These are phyloP conservation scores for Mionectes macconnelli DNA, from an alignment of 2,113 vertebrate species.

Conservation along the genomic window DNA sequence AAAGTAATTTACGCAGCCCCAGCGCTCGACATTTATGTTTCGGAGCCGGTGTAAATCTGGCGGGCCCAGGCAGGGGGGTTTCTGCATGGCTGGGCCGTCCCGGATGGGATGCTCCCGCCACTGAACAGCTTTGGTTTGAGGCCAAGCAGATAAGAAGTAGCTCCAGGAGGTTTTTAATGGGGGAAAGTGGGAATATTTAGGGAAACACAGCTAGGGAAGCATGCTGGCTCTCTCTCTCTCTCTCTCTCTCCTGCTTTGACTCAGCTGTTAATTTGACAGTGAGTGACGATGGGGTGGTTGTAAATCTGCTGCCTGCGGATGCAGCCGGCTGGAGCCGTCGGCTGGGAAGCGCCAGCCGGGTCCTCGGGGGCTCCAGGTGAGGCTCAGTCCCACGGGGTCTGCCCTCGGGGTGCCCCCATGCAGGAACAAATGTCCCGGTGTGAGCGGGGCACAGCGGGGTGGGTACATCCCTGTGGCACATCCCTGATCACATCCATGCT, in stretches of 20 bases:
- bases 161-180: not conserved
- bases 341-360: not conserved
- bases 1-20: not conserved
- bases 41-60: not conserved
- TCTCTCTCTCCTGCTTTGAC: not conserved
- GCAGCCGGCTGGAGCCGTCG: not conserved
- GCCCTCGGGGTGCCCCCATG: not conserved
- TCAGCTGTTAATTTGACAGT: not conserved
- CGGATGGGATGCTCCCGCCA: not conserved
- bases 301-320: conserved; percentile 29
- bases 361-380: not conserved
- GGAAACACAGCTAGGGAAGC: not conserved
- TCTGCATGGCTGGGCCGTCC: not conserved
- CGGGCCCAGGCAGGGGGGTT: not conserved
- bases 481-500: no score
- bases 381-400: not conserved
- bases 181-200: not conserved
- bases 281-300: not conserved
- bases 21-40: conserved; percentile 7
- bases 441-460: not conserved
- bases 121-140: not conserved
- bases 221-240: not conserved
- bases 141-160: not conserved
- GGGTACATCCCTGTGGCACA: not conserved
- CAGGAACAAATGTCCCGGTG: fast-evolving